Base-by-base conservation (phyloP, 2,797 vertebrate genomes). In the Calcarius lapponicus region DNA sequence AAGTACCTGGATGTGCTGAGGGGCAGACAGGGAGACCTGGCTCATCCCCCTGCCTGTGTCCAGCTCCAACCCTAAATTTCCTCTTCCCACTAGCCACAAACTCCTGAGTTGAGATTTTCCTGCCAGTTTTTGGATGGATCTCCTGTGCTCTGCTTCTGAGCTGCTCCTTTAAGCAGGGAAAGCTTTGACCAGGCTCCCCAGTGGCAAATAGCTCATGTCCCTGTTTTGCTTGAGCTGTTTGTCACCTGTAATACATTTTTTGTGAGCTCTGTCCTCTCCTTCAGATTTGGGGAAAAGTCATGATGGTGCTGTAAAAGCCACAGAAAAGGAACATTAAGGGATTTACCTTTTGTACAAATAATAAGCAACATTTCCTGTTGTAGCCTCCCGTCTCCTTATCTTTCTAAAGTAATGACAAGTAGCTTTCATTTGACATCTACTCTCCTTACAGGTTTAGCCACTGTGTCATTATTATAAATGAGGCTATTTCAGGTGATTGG, bases 1-100 rank as follows among this genome's bases (percentile, higher is more conserved):
- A 50, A 79, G 29, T 5, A 17, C 20, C 15, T 0, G 0, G 8
- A 10, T 60, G 14, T 75, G 31, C 38, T 53, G 8, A 15, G n/a
- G 29, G 11, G 15, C n/a, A 36, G 17, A 29, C 2, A 53, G 36
- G 32, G 36, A 80, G 31, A 74, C 11, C 26, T 24, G 51, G 45
- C 15, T 80, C n/a, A 38, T n/a, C 20, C 43, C 9, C 32, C 47
- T 70, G 17, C 65, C 88, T 13, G 6, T n/a, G 36, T 45, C 57
- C 62, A 75, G 10, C 45, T 84, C 51, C 28, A 31, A 19, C 28
- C 64, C 51, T 64, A 60, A 80, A 83, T 76, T 32, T 65, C 45
- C 25, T 40, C 7, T 36, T 86, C 31, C 21, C 5, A 6, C 29
- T 29, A 34, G 31, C 34, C 70, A 88, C 42, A 86, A 91, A n/a